A percentile compares a stretch with the other conserved stretches of the same genome.
These are phyloP conservation scores for Seira musarum DNA, from an alignment of 2,888 invertebrate genomes.

Conservation along the genomic window DNA sequence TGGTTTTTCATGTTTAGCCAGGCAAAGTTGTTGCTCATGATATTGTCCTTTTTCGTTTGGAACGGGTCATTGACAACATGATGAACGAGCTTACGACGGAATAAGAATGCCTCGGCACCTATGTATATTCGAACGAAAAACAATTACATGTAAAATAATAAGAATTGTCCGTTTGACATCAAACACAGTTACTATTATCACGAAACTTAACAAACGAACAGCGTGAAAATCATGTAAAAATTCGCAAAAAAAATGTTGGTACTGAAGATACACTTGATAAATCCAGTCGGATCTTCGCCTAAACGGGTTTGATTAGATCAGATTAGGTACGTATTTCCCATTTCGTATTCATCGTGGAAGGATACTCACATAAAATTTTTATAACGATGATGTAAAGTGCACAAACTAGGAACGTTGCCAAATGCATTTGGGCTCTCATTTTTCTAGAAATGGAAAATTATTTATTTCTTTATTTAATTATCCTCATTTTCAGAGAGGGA, in stretches of 20 bases:
- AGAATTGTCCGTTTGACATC: slow-evolving; percentile 11
- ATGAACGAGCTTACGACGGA: slow-evolving; percentile 49
- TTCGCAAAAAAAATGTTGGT: too few relatives aligned
- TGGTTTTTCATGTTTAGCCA: slow-evolving; percentile 66
- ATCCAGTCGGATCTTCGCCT: too few relatives aligned
- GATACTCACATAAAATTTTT: slow-evolving; percentile 21
- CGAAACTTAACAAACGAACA: not conserved
- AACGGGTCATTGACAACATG: slow-evolving; percentile 62
- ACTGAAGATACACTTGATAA: too few relatives aligned
- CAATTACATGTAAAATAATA: not conserved
- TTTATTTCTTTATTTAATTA: too few relatives aligned
- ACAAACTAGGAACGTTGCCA: slow-evolving; percentile 25
- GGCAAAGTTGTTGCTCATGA: slow-evolving; percentile 54
- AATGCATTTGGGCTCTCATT: slow-evolving; percentile 27
- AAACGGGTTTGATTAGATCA: too few relatives aligned
- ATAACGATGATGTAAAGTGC: slow-evolving; percentile 18
- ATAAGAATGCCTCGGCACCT: slow-evolving; percentile 55
- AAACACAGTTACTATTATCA: slow-evolving; percentile 15
- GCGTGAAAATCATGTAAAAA: too few relatives aligned
- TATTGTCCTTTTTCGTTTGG: slow-evolving; percentile 54
- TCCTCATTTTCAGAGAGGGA: too few relatives aligned
- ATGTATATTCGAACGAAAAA: not conserved
- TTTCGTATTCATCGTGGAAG: too few relatives aligned
- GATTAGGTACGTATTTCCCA: too few relatives aligned
- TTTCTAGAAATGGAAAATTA: slow-evolving; percentile 27